A percentile compares a stretch with the other conserved stretches of the same genome.
These are phyloP conservation scores for Plotosus lineatus DNA, from an alignment of 2,113 vertebrate genomes.

Conservation along the genomic window DNA sequence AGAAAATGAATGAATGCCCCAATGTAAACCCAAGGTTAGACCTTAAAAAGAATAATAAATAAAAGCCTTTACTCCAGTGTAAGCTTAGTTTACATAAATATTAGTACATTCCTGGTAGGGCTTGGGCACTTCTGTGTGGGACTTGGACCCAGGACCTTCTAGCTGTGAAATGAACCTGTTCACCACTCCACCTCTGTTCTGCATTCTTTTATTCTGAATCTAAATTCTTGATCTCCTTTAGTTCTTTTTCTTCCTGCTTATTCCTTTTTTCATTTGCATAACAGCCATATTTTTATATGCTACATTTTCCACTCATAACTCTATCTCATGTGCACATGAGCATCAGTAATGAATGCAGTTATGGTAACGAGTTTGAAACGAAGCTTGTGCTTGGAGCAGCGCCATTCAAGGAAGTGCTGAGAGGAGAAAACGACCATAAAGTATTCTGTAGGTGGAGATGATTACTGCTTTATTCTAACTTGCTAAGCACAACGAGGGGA, in stretches of 20 bases:
- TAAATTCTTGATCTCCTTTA: background rate
- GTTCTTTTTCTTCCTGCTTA: background rate
- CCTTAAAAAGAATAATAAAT: no score
- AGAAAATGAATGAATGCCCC: no score
- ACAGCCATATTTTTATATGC: background rate
- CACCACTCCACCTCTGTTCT: no score
- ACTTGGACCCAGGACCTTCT: no score
- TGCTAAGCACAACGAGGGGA: background rate
- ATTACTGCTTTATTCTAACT: background rate
- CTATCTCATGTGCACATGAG: background rate
- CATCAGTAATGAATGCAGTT: background rate
- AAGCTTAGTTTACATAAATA: no score
- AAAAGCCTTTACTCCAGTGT: no score
- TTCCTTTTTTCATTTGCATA: background rate
- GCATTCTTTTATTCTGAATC: background rate
- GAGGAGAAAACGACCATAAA: background rate
- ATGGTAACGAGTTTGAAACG: background rate
- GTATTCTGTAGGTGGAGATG: background rate
- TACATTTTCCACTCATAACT: background rate
- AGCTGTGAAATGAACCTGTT: no score
- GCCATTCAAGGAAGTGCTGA: conserved; percentile 2
- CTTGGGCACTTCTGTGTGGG: no score
- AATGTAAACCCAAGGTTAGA: no score
- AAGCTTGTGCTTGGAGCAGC: background rate
- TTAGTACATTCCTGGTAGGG: no score